Evolutionary conservation across 2,113 vertebrate species (phyloP), one percentile per base, ranked within the genome.

Genomic region (Dascyllus trimaculatus): DNA sequence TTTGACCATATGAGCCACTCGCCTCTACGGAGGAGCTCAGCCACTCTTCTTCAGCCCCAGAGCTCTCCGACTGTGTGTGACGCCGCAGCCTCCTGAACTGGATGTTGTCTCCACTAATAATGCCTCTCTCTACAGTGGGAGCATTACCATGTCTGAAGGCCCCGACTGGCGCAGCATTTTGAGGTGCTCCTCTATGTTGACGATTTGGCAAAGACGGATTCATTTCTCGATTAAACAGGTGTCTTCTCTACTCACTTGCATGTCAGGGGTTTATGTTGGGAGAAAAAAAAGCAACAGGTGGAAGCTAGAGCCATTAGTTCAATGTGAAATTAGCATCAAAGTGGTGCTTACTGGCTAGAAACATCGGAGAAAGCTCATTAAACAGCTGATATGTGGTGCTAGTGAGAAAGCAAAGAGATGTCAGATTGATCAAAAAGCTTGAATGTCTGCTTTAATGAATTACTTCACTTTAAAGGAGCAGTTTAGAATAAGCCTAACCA

Each of bases 41-140:
- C 29, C 46, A 59, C 68, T 84, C 90, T 9, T 90, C 87, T 78
- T 92, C 88, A 11, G 85, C 64, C 18, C 89, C 90, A 1, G 85
- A 89, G 48, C 73, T 74, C 83, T 93, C 94, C 0, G 92, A 92
- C 32, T 87, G 90, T 0, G 69, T 71, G 38, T 32, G 83, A 14
- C 21, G 83, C 25, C 71, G 83, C 70, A 74, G 63, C 43, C 74
- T 81, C 5, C 93, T 85, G n/a, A 88, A 89, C 32, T 88, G 85
- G 43, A 82, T 6, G 24, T 86, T 84, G 10, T 90, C 91, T 4
- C 87, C 91, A 1, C 88, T 90, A 60, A 92, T 82, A 68, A 80
- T 87, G 65, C 81, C 72, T 62, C 71, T 76, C 59, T 88, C 85
- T 56, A 72, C 15, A 14, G 71, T n/a, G 29, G 84, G 82, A 53